Evolutionary conservation across 2,113 vertebrate species (phyloP).

Genomic region (Mastomys natalensis): DNA sequence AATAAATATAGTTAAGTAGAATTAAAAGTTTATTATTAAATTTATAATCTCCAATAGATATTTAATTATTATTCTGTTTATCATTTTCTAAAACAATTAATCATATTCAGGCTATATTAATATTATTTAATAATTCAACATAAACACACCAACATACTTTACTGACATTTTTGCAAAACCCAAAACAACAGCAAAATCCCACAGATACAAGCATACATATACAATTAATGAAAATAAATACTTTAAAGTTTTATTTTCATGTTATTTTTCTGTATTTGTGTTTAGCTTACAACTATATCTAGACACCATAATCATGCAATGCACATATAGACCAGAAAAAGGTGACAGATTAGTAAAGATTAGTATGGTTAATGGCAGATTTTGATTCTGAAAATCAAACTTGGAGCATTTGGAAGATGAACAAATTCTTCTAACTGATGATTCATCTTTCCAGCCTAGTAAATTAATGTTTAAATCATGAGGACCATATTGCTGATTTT

Average conservation of each 20-base stretch:
- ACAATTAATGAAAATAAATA: not conserved
- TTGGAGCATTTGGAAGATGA: not conserved
- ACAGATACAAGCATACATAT: not conserved
- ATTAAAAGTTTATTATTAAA: not conserved
- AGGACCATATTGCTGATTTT: not conserved
- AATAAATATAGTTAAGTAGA: not conserved
- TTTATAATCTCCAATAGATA: not conserved
- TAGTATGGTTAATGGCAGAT: too few species aligned
- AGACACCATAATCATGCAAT: accelerated
- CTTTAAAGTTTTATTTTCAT: not conserved
- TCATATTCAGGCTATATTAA: not conserved
- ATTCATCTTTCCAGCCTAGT: not conserved
- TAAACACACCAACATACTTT: not conserved
- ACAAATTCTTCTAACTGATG: not conserved
- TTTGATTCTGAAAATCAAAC: not conserved
- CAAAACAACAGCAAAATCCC: not conserved
- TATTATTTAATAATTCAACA: not conserved
- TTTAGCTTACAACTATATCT: not conserved
- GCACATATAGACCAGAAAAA: not conserved
- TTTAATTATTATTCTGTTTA: not conserved
- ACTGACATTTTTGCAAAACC: not conserved
- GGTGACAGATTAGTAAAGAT: not conserved
- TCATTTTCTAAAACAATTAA: not conserved
- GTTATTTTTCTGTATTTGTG: not conserved
- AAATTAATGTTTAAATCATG: not conserved